Evolutionary conservation across 2,888 invertebrate species (phyloP), one percentile per base, ranked within the genome.

Genomic region (Ormyrus nitidulus): DNA sequence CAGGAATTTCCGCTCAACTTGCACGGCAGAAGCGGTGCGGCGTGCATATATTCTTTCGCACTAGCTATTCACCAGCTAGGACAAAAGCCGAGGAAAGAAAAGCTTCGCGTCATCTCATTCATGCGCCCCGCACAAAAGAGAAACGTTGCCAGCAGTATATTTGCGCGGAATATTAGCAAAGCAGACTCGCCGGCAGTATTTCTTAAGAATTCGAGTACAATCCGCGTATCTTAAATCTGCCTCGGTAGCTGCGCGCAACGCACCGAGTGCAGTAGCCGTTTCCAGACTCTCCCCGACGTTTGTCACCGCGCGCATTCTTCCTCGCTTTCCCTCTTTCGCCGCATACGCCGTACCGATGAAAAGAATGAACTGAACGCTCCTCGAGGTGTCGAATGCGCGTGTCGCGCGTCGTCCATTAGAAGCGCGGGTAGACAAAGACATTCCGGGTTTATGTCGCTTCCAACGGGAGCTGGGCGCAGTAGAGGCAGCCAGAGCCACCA

Each of bases 391-490:
- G 66, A 19, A n/a, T 56, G 56, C n/a, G 56, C n/a, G 56, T 56
- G 56, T n/a, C 6, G 10, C 11, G 64, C n/a, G 13, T 53, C 68
- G 44, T 68, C 54, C 68, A 68, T 68, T 68, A 68, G 68, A 53
- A 19, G 53, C 19, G 53, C 54, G 54, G 9, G 0, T 11, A 46
- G 59, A 70, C 70, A 70, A 70, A 70, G 70, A 19, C 58, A 56
- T 49, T 34, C 34, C 34, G 34, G 34, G 34, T 4, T 34, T 34
- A 34, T 4, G 34, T 34, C 4, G 34, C 0, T 2, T 34, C 34
- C 34, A 34, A 34, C 34, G 34, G 4, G 34, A 65, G 46, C 49
- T 51, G 53, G 66, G 53, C 53, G 66, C 66, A 53, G 53, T 53
- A 19, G 49, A 7, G 5, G 58, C 13, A 3, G 34, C 13, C 66